These are phyloP conservation scores for Aphaenogaster ashmeadi DNA, from an alignment of 1,140 invertebrate genomes.

Conservation along the genomic window DNA sequence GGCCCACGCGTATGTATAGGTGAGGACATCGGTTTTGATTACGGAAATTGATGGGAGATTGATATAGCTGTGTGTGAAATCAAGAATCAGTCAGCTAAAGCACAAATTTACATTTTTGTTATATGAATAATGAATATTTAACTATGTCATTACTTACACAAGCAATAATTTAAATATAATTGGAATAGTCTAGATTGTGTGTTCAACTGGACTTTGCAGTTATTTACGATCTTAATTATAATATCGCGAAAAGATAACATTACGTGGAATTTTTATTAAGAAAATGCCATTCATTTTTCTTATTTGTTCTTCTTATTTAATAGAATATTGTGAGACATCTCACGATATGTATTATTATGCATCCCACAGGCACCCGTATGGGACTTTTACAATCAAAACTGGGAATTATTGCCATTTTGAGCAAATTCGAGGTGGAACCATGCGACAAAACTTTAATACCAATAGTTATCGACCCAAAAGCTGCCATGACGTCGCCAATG, in stretches of 20 bases:
- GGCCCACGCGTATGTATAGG: constrained; percentile 88
- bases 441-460: constrained; percentile 68
- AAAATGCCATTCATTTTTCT: not conserved
- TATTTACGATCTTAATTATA: not conserved
- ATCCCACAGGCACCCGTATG: constrained; percentile 69
- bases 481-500: constrained; percentile 6
- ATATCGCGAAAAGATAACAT: not conserved
- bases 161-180: not conserved
- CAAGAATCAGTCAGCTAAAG: not conserved
- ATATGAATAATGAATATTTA: not conserved
- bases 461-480: constrained; percentile 63
- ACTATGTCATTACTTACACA: not conserved
- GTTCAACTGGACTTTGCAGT: not conserved
- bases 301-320: not conserved
- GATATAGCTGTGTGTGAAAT: not conserved
- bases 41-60: not conserved
- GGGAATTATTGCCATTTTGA: constrained; percentile 74
- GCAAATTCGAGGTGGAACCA: constrained; percentile 74
- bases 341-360: not conserved
- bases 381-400: constrained; percentile 79
- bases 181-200: not conserved
- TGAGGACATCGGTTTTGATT: constrained; percentile 57
- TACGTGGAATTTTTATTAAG: constrained; percentile 1
- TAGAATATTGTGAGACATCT: constrained; percentile 13
- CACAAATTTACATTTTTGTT: not conserved